Conservation (phyloP, 1,140 invertebrate genomes). For the Camponotus floridanus region DNA sequence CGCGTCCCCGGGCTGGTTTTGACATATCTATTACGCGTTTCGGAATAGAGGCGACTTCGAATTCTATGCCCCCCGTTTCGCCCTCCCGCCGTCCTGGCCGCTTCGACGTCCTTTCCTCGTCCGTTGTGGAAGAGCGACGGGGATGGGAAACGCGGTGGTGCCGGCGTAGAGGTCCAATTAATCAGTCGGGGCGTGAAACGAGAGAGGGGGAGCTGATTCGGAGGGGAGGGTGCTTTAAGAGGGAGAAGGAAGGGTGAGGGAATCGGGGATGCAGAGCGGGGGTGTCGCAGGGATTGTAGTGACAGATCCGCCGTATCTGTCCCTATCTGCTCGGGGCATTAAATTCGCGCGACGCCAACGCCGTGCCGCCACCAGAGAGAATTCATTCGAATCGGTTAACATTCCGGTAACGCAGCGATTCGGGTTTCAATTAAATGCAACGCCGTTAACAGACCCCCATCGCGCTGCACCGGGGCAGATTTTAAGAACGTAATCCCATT, state of each 20-base stretch:
- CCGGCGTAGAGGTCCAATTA: slow-evolving; percentile 83
- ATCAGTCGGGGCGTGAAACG: slow-evolving; percentile 85
- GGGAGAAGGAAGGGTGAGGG: slow-evolving; percentile 13
- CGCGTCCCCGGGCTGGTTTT: slow-evolving; percentile 82
- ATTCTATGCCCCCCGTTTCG: slow-evolving; percentile 76
- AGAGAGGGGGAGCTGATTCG: slow-evolving; percentile 68
- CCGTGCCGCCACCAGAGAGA: slow-evolving; percentile 49
- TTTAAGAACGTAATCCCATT: slow-evolving; percentile 1
- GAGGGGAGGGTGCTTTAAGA: neutral
- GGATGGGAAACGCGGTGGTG: slow-evolving; percentile 57
- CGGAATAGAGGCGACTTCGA: slow-evolving; percentile 84
- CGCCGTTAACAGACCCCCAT: neutral
- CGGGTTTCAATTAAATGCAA: slow-evolving; percentile 74
- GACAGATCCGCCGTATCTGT: slow-evolving; percentile 83
- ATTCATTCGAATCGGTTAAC: slow-evolving; percentile 76
- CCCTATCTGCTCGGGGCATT: slow-evolving; percentile 79
- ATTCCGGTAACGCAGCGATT: slow-evolving; percentile 69
- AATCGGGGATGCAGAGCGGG: slow-evolving; percentile 39
- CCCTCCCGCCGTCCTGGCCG: neutral
- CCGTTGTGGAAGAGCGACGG: slow-evolving; percentile 56
- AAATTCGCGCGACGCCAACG: slow-evolving; percentile 74
- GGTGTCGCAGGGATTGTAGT: slow-evolving; percentile 79
- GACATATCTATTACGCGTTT: slow-evolving; percentile 86
- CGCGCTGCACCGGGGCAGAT: neutral
- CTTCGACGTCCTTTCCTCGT: slow-evolving; percentile 56